Evolutionary conservation across 2,888 invertebrate genomes (phyloP), one percentile per base, ranked within the genome.

Genomic region (Mallateleia sp.): DNA sequence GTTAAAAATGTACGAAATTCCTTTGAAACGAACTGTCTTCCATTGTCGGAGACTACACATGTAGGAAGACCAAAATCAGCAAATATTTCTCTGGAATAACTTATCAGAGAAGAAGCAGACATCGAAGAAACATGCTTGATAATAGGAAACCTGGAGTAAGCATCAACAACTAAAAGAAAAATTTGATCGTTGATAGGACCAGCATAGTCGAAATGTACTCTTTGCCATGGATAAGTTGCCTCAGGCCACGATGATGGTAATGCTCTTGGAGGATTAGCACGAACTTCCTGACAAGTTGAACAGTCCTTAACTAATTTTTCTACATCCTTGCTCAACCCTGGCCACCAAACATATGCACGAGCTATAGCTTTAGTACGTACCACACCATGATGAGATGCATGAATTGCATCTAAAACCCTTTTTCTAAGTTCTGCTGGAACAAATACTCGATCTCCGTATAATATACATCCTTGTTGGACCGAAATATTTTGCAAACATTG

Each of bases 361-460:
- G 91, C 90, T 6, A 91, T 22, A 22, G 78, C 56, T 62, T 92
- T 91, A 81, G 90, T 92, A 71, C 87, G 88, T 0, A 87, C 86
- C 6, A 32, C 15, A 7, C 28, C 32, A 58, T 58, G 58, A 58
- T 50, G 50, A 8, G 50, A 2, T 50, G 50, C 11, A 9, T 50
- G 50, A 20, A 50, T 20, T n/a, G 50, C n/a, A n/a, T 34, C 11
- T 0, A 58, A 28, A 25, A 58, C 34, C 28, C 28, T 28, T 8
- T 28, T 58, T 1, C 5, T 72, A 28, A 0, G 58, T 28, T 7
- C 6, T 9, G 2, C 3, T 6, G 71, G 56, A 42, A 71, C 71
- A 4, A 71, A 7, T 0, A 71, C 71, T 6, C 62, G 62, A 24
- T 42, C 42, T 3, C 62, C 62, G 1, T 24, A 2, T 1, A 62